phyloP scores from a whole-genome alignment of 2,113 vertebrate species.

The Ctenomys sociabilis region DNA sequence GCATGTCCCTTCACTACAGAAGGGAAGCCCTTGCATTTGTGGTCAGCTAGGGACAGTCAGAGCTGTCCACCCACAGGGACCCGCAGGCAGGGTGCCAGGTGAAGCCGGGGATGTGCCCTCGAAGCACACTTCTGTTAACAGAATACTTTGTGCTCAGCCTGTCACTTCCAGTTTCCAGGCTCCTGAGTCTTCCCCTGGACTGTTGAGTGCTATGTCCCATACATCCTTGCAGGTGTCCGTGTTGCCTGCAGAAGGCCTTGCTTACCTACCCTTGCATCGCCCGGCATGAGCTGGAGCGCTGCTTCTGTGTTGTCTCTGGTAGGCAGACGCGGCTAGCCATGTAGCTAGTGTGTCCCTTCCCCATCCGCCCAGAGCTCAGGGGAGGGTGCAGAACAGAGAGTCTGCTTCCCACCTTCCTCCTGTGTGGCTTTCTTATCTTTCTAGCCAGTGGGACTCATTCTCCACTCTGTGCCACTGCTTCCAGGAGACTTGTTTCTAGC shows the following conservation, averaged over 20 bases:
- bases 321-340: accelerated
- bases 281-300: accelerated
- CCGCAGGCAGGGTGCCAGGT: no score
- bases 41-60: accelerated
- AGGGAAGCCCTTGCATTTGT: not conserved
- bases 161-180: accelerated
- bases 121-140: accelerated
- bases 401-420: accelerated
- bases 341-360: not conserved
- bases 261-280: accelerated
- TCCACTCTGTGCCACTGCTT: accelerated
- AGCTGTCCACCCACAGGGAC: accelerated
- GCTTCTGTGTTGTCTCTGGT: accelerated
- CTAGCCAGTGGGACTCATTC: not conserved
- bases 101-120: accelerated
- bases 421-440: not conserved
- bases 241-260: no score
- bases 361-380: accelerated
- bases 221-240: not conserved
- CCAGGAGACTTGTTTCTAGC: no score
- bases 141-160: accelerated
- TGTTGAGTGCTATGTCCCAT: accelerated
- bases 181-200: accelerated
- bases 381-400: accelerated
- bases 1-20: accelerated